Base-by-base conservation (phyloP, 2,888 invertebrate species). In the Thymelicus sylvestris region DNA sequence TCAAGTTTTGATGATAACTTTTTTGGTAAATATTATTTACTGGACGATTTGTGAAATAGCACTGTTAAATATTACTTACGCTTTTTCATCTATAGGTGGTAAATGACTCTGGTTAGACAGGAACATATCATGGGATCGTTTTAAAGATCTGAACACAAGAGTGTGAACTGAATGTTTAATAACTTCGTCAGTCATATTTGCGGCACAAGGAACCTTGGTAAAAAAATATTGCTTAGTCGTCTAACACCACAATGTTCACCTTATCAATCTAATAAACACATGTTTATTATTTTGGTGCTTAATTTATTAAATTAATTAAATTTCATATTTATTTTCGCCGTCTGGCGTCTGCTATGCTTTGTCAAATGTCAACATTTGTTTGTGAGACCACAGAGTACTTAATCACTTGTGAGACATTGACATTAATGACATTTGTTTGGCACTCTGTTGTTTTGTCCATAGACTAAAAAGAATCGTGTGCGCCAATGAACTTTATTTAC, bases 51-150 rank as follows among this genome's bases (percentile, higher is more conserved):
- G 15, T 7, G 39, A 10, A 7, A 6, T 60, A 41, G 4, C 48
- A 55, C 2, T 48, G 31, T 44, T 3, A 39, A 62, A 2, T n/a
- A 48, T 59, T 75, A 94, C 96, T 95, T 94, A 98, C 97, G 98
- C 96, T 85, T 95, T 95, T 67, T 97, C 96, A 87, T 99, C 98
- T 57, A 96, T 95, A 66, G 97, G 96, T 6, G 99, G 98, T 67
- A 98, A 91, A 74, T 95, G 92, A 38, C 97, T 97, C 86, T 99
- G 98, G 86, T 99, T 98, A 13, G 97, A 96, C 62, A 99, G 94
- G 88, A 99, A 99, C 97, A 99, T 97, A 89, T 99, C 99, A 87
- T 99, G 99, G 0, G 99, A 98, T 83, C 99, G 94, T 89, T 99
- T 99, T 76, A 99, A 89, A 7, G 99, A 99, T 77, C 99, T 95